These are phyloP conservation scores for Cryptocephalus primarius DNA, from an alignment of 2,888 invertebrate species.

Conservation along the genomic window DNA sequence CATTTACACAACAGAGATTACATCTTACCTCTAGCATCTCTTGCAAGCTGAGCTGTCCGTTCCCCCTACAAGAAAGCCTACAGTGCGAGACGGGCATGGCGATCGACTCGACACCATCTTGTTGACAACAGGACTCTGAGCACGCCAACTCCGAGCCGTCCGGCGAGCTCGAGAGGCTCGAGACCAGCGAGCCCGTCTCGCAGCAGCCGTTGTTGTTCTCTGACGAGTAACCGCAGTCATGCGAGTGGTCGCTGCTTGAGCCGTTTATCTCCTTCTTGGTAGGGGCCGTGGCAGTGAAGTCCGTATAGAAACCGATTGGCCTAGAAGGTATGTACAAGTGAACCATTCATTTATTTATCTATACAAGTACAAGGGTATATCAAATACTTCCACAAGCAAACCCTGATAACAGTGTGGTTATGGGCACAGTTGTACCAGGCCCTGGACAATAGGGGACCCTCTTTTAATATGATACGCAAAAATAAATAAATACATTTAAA, in stretches of 20 bases:
- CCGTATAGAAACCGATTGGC: conserved; percentile 7
- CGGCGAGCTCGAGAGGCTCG: conserved; percentile 73
- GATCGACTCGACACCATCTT: conserved; percentile 39
- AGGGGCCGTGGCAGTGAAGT: conserved; percentile 4
- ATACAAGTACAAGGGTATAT: too few relatives aligned
- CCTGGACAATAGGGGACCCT: too few relatives aligned
- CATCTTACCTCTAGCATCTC: conserved; percentile 74
- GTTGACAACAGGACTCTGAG: conserved; percentile 79
- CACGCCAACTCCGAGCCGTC: conserved; percentile 87
- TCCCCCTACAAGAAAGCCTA: conserved; percentile 34
- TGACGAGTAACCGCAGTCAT: conserved; percentile 83
- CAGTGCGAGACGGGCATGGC: conserved; percentile 27
- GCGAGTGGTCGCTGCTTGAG: conserved; percentile 58
- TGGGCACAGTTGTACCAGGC: too few relatives aligned
- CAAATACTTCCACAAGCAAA: too few relatives aligned
- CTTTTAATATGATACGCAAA: too few relatives aligned
- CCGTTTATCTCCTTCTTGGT: conserved; percentile 40
- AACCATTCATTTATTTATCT: too few relatives aligned
- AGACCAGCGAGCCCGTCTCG: conserved; percentile 56
- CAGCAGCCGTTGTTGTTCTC: conserved; percentile 67
- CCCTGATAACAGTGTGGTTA: too few relatives aligned
- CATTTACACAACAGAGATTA: not conserved
- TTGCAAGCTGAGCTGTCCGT: conserved; percentile 54
- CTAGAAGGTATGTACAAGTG: not conserved
- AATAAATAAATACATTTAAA: too few relatives aligned